These are phyloP conservation scores for Aethes cnicana DNA, from an alignment of 2,888 invertebrate genomes.

Conservation along the genomic window DNA sequence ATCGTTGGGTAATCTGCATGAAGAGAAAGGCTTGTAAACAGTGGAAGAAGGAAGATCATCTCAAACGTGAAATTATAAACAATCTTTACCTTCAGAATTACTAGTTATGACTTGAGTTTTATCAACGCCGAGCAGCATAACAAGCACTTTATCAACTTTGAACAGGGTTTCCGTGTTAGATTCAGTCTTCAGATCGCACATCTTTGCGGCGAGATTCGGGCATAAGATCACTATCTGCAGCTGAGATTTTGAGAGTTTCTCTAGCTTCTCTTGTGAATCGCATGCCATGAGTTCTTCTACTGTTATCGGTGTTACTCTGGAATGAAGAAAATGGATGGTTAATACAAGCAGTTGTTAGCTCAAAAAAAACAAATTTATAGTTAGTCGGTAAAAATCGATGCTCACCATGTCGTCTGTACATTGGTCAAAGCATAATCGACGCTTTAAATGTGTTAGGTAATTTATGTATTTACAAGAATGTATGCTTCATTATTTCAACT, in stretches of 20 bases:
- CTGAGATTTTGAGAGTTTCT: conserved; percentile 85
- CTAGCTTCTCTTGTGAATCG: conserved; percentile 74
- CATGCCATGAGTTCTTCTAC: conserved; percentile 86
- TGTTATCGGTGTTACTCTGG: conserved; percentile 88
- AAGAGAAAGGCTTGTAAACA: too few species aligned
- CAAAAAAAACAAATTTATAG: too few species aligned
- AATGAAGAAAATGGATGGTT: conserved; percentile 37
- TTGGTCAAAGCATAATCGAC: too few species aligned
- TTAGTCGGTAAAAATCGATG: too few species aligned
- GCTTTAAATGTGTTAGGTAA: too few species aligned
- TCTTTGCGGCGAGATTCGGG: conserved; percentile 86
- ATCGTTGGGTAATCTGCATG: conserved; percentile 85
- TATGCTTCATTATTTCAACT: too few species aligned
- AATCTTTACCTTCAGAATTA: conserved; percentile 85
- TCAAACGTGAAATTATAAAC: too few species aligned
- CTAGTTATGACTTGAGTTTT: conserved; percentile 86
- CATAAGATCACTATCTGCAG: conserved; percentile 91
- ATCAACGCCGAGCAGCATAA: conserved; percentile 90
- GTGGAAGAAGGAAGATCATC: too few species aligned
- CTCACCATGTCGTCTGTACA: too few species aligned
- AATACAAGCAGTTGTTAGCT: too few species aligned
- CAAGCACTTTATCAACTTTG: conserved; percentile 87
- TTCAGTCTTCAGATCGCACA: conserved; percentile 80
- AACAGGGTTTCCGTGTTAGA: conserved; percentile 82
- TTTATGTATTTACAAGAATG: too few species aligned